Conservation (phyloP, 1,140 invertebrate species). For the Zaprionus ornatus region DNA sequence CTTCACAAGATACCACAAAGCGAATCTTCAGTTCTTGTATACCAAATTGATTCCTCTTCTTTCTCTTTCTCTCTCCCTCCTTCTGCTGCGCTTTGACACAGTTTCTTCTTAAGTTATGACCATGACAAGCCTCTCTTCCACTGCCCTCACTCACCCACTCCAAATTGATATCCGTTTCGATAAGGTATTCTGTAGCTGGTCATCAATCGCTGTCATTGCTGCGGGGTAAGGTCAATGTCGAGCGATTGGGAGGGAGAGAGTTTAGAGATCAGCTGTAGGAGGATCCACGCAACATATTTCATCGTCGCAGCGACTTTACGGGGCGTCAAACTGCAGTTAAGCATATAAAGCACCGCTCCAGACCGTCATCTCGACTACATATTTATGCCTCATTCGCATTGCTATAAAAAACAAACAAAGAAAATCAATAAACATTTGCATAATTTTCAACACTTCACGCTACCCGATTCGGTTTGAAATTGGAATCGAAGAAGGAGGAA, state of each 20-base stretch:
- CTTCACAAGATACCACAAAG: background rate
- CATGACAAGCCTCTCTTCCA: background rate
- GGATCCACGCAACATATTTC: slow-evolving; percentile 14
- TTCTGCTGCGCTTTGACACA: background rate
- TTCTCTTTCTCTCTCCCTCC: background rate
- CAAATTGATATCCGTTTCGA: background rate
- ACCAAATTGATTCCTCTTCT: background rate
- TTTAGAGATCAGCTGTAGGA: background rate
- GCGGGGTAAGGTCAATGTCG: slow-evolving; percentile 62
- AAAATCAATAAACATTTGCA: slow-evolving; percentile 69
- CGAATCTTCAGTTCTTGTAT: background rate
- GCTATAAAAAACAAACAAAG: slow-evolving; percentile 56
- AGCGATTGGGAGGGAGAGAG: slow-evolving; percentile 21
- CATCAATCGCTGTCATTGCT: slow-evolving; percentile 51
- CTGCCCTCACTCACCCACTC: background rate
- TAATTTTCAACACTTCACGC: slow-evolving; percentile 68
- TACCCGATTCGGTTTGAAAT: slow-evolving; percentile 27
- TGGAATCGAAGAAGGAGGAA: slow-evolving; percentile 5
- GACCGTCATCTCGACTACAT: slow-evolving; percentile 23
- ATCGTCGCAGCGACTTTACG: slow-evolving; percentile 34
- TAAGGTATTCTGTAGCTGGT: background rate
- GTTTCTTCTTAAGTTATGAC: slow-evolving; percentile 3
- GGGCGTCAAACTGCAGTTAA: slow-evolving; percentile 42
- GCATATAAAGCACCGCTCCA: slow-evolving; percentile 7
- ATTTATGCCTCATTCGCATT: slow-evolving; percentile 48